Base-by-base conservation (phyloP, 2,888 invertebrate genomes). In the Eupithecia subfuscata region DNA sequence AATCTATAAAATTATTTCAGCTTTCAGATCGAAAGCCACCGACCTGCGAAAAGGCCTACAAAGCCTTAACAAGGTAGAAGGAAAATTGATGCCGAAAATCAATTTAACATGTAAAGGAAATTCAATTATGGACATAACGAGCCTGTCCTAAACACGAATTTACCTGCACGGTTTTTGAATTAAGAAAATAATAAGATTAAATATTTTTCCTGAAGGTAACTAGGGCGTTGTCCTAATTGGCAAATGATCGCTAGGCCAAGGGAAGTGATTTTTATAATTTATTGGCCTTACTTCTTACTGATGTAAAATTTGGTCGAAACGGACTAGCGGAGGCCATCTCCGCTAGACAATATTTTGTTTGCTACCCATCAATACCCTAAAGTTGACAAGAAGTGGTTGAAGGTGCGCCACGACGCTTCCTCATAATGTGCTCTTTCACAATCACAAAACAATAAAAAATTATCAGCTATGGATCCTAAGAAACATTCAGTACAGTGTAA, bases 111-210 rank as follows among this genome's bases (percentile, higher is more conserved):
- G 82, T 87, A 87, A 89, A 88, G 86, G 85, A 87, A 81, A 81
- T 80, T 81, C 81, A 81, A 81, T 81, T 81, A 81, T 70, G 72
- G 77, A 75, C 60, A 75, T 77, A 81, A 80, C 79, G 74, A 79
- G 84, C 81, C 85, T 85, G 86, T 85, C 86, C 83, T 81, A 83
- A 86, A 85, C 88, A 87, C 84, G 82, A 83, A 86, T 86, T 85
- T 85, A 83, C 83, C 82, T 75, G 81, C 83, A 81, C 83, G 81
- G 84, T 87, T 87, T 87, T 84, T 86, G 75, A 75, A 90, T 87
- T 84, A 83, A 82, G 84, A 85, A 88, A 88, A 88, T 87, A 87
- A 83, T 83, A 76, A 43, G 68, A 43, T 68, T 45, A 22, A 40
- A 43, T 68, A 1, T 22, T 60, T 60, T 60, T 60, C 2, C 22